Evolutionary conservation across 1,140 invertebrate species (phyloP), one percentile per base, ranked within the genome.

Genomic region (Cotesia glomerata): DNA sequence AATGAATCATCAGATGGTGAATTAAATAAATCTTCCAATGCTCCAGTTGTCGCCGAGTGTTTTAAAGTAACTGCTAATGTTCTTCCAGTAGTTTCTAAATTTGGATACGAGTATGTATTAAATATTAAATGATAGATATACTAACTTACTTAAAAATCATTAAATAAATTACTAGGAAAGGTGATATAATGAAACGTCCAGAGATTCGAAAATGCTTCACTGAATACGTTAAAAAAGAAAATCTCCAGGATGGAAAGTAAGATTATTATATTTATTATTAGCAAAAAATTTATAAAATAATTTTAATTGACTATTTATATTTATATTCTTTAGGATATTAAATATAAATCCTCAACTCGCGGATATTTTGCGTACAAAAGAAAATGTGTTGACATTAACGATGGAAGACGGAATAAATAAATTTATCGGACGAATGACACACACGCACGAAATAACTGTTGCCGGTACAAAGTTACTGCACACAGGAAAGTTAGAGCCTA

Each of bases 371-470:
- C 80, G 80, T 54, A 87, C 85, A 39, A 83, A 82, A 74, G 85
- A 80, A 58, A 88, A 85, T 81, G 84, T 88, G 73, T 75, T 80
- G 51, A 80, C 78, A 3, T 81, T 91, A 51, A 86, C 89, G 7
- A 95, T 95, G 89, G 94, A 95, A 78, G 91, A 93, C 76, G 82
- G 95, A 5, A 91, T 92, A 76, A 88, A 89, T 35, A 89, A 90
- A 39, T 91, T 95, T 62, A 89, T 90, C 61, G 89, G 87, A 14
- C 91, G 92, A 78, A 95, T 96, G 93, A 92, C 93, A 34, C 88
- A 91, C 51, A 93, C 91, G 67, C 94, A 92, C 73, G 91, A 93
- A 82, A 90, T 96, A 67, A 87, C 84, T 4, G 88, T 90, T 76
- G 86, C 88, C 4, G 89, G 90, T 36, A 86, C 88, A 51, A 89